Base-by-base conservation (phyloP, 2,888 invertebrate genomes). In the Falcaria lacertinaria region DNA sequence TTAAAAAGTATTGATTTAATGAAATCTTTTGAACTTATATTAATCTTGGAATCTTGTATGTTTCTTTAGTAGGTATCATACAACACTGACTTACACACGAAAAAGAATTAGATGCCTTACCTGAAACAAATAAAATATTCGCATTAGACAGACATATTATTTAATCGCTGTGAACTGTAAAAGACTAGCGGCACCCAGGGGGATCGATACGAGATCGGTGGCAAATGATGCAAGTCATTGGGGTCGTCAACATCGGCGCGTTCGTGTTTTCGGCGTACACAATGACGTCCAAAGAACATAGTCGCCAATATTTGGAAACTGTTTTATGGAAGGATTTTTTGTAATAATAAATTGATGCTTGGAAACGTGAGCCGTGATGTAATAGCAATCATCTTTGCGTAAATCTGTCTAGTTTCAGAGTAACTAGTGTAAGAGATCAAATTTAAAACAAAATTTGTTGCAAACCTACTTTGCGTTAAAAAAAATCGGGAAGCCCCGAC, bases 191-290 rank as follows among this genome's bases (percentile, higher is more conserved):
- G 50, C 52, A 53, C 53, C 56, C 59, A 52, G 55, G 41, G 58
- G 62, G 72, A 76, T 79, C 77, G 68, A 80, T 80, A 77, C 54
- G 63, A 69, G 70, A 74, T 74, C 65, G 77, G 64, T 58, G 58
- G 61, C 54, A 54, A 69, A 74, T 69, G 68, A 63, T 76, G 80
- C 83, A 80, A 85, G 80, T 87, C 83, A 87, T 74, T 63, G 74
- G 69, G 83, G 80, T 85, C 81, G 74, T 79, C 78, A 79, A 77
- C 83, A 77, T 64, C 53, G 52, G 58, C 62, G 60, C 28, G 28
- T 22, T 54, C 46, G 48, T 48, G 76, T 76, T 82, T 81, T 80
- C 80, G 79, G 80, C 77, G 76, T 69, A 74, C 66, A 64, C 69
- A 69, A 74, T 75, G 74, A 77, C 72, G 78, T 69, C 64, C 63